These are phyloP conservation scores for Lamproptera curius DNA, from an alignment of 2,888 invertebrate species.

Conservation along the genomic window DNA sequence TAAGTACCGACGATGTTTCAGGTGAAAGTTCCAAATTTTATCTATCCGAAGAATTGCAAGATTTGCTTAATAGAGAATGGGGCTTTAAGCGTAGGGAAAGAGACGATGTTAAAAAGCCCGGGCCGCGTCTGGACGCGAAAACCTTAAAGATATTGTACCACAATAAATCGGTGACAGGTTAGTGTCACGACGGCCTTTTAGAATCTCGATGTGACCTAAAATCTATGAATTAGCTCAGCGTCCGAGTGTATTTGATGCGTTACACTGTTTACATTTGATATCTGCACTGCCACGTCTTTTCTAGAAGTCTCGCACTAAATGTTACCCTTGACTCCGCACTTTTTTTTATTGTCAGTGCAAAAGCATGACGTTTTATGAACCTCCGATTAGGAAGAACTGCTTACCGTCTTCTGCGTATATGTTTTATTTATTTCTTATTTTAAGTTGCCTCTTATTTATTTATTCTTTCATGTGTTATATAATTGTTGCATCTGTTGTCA, in stretches of 20 bases:
- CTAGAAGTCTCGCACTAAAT: slow-evolving; percentile 59
- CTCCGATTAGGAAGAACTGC: slow-evolving; percentile 35
- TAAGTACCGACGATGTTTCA: slow-evolving; percentile 70
- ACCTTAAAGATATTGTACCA: slow-evolving; percentile 71
- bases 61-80: slow-evolving; percentile 81
- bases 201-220: slow-evolving; percentile 59
- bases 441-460: slow-evolving; percentile 18
- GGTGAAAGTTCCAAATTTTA: slow-evolving; percentile 72
- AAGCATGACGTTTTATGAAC: slow-evolving; percentile 51
- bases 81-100: slow-evolving; percentile 93
- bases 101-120: slow-evolving; percentile 96
- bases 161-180: slow-evolving; percentile 75
- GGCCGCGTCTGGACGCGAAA: slow-evolving; percentile 87
- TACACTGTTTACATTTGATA: slow-evolving; percentile 37
- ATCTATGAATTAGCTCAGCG: slow-evolving; percentile 40
- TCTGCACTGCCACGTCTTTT: slow-evolving; percentile 63
- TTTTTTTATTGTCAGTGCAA: slow-evolving; percentile 46
- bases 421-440: slow-evolving; percentile 24
- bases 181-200: slow-evolving; percentile 68
- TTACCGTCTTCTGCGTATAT: slow-evolving; percentile 32
- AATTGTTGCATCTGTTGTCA: slow-evolving; percentile 22
- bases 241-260: slow-evolving; percentile 35
- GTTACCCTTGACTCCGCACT: slow-evolving; percentile 61
- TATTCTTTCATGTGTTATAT: slow-evolving; percentile 12
- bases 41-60: slow-evolving; percentile 73